phyloP scores from a whole-genome alignment of 2,113 vertebrate genomes.

The Zosterops japonicus region DNA sequence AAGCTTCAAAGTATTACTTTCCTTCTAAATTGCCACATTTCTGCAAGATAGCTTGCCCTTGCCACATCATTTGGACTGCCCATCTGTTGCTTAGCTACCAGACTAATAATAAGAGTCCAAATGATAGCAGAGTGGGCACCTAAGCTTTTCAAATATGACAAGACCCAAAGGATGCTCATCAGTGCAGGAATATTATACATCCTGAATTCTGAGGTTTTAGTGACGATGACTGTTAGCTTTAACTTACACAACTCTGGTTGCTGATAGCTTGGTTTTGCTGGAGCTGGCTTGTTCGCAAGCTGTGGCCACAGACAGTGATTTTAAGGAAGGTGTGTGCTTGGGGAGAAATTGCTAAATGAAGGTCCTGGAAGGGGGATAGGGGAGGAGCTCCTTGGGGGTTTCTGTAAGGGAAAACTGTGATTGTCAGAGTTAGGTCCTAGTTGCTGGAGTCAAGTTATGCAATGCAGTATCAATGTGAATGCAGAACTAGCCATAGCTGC shows the following conservation, averaged over 20 bases:
- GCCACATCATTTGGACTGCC: not conserved
- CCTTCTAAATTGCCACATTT: not conserved
- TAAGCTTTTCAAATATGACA: not conserved
- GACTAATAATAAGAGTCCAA: not conserved
- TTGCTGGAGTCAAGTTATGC: not conserved
- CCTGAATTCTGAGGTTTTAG: not conserved
- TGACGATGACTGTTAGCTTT: not conserved
- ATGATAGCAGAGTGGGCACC: not conserved
- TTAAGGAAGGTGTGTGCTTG: not conserved
- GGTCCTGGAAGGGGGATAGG: not conserved
- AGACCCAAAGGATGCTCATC: not conserved
- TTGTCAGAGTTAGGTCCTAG: not conserved
- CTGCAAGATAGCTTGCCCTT: not conserved
- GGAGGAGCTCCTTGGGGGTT: not conserved
- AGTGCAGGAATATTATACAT: not conserved
- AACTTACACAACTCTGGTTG: not conserved
- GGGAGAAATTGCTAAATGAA: not conserved
- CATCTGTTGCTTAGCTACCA: constrained; percentile 37
- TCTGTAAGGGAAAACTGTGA: not conserved
- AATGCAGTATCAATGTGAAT: not conserved
- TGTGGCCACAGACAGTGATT: not conserved
- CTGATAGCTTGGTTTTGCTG: not conserved
- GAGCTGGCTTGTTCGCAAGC: not conserved
- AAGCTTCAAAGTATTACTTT: not conserved
- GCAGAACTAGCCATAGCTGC: not conserved